phyloP scores from a whole-genome alignment of 2,888 invertebrate species.

The Lasius fuliginosus region DNA sequence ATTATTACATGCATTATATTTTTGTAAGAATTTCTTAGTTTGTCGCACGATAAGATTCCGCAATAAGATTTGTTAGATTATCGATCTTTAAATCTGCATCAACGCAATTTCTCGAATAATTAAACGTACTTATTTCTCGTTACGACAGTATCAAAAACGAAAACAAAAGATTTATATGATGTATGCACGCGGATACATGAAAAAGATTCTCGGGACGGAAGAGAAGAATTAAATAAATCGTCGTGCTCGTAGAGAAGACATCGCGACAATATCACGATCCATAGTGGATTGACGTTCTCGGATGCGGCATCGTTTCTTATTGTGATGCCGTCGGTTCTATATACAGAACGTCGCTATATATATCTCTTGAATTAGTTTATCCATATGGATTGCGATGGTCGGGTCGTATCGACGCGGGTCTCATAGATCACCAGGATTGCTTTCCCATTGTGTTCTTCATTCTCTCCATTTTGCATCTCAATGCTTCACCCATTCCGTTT shows the following conservation, averaged over 20 bases:
- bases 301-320: conserved; percentile 65
- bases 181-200: conserved; percentile 1
- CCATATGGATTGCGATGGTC: conserved; percentile 82
- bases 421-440: conserved; percentile 77
- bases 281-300: conserved; percentile 65
- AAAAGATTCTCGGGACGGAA: background rate
- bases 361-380: conserved; percentile 83
- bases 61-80: background rate
- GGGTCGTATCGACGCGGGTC: conserved; percentile 55
- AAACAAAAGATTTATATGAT: conserved; percentile 36
- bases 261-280: conserved; percentile 48
- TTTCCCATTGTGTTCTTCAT: conserved; percentile 77
- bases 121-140: conserved; percentile 1
- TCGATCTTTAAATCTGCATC: background rate
- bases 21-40: background rate
- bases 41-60: conserved; percentile 5
- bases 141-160: background rate
- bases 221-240: background rate
- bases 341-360: conserved; percentile 61
- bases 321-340: conserved; percentile 61
- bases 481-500: conserved; percentile 65
- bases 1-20: background rate
- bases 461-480: conserved; percentile 76
- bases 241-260: conserved; percentile 36
- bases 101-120: conserved; percentile 5